A percentile compares a stretch with the other conserved stretches of the same genome.
Evolutionary conservation across 2,113 vertebrate genomes (phyloP).

Genomic region (Callocephalon fimbriatum): DNA sequence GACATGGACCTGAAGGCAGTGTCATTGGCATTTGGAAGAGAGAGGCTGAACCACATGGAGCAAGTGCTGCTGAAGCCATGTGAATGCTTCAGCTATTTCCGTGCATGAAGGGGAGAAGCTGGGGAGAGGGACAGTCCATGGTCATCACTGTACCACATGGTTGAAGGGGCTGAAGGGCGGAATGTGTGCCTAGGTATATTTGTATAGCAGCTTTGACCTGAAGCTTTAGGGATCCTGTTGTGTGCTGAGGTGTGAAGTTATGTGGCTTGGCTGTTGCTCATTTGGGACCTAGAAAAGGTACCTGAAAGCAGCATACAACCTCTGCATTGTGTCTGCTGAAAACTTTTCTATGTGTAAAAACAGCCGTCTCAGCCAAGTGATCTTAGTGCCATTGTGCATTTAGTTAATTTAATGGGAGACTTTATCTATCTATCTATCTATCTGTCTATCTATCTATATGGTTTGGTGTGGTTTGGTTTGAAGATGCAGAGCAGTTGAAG

Average conservation of each 20-base stretch:
- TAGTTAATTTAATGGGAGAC: not conserved
- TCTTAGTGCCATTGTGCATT: not conserved
- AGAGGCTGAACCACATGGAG: not conserved
- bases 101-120: rapidly evolving
- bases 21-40: not conserved
- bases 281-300: not conserved
- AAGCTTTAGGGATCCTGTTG: not conserved
- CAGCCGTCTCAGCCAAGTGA: not conserved
- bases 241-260: not conserved
- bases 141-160: rapidly evolving
- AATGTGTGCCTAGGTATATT: rapidly evolving
- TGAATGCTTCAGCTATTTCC: not conserved
- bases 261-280: not conserved
- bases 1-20: not conserved
- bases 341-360: not conserved
- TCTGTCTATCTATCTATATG: not conserved
- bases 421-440: not conserved
- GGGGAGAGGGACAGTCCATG: rapidly evolving
- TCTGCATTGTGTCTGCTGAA: rapidly evolving
- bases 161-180: not conserved
- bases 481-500: not conserved
- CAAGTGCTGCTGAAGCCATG: not conserved
- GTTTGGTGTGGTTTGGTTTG: not conserved
- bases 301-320: rapidly evolving
- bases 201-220: not conserved